Conservation (phyloP, 2,888 invertebrate genomes). For the Gibbula magus region DNA sequence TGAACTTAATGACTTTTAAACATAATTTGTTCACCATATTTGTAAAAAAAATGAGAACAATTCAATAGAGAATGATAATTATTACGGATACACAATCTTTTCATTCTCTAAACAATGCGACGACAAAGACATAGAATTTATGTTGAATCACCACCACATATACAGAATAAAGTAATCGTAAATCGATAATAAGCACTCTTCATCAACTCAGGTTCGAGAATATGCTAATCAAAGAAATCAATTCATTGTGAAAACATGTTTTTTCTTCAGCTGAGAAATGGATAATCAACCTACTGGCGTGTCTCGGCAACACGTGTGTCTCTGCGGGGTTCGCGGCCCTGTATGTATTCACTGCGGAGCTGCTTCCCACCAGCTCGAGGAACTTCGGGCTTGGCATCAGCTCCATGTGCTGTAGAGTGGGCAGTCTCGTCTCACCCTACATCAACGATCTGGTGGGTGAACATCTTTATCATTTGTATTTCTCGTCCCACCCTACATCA, state of each 20-base stretch:
- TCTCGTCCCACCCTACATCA: background rate
- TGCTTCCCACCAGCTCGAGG: background rate
- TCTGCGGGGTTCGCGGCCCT: background rate
- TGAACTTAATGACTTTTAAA: too few species aligned
- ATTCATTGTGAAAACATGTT: slow-evolving; percentile 10
- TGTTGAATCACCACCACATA: too few species aligned
- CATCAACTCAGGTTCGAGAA: too few species aligned
- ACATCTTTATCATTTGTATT: background rate
- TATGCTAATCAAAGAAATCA: too few species aligned
- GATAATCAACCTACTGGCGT: background rate
- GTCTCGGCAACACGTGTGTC: background rate
- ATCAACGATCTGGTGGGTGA: background rate
- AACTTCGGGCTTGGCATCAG: background rate
- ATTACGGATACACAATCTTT: too few species aligned
- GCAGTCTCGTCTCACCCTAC: background rate
- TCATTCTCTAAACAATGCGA: too few species aligned
- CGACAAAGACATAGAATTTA: too few species aligned
- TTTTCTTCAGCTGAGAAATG: background rate
- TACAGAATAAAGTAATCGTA: too few species aligned
- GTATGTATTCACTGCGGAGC: background rate
- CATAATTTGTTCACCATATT: too few species aligned
- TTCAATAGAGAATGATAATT: too few species aligned
- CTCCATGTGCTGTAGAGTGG: background rate
- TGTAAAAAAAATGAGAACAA: too few species aligned
- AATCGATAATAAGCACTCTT: too few species aligned